Percentiles rank a stretch among this genome's conserved stretches.
These are phyloP conservation scores for Hemaris fuciformis DNA, from an alignment of 2,888 invertebrate species.

Conservation along the genomic window DNA sequence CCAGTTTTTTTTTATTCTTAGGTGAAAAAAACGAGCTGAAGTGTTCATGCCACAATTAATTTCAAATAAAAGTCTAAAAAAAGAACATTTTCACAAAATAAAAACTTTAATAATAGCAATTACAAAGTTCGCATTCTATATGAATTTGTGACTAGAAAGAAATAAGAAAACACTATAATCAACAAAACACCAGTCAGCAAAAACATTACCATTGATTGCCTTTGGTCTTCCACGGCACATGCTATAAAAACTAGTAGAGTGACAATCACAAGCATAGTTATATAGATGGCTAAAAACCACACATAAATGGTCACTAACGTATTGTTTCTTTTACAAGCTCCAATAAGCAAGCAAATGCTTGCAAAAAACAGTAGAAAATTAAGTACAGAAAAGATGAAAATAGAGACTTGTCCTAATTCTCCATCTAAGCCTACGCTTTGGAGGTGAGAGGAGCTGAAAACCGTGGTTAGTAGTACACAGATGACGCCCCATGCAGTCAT, in stretches of 20 bases:
- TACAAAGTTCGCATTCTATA: slow-evolving; percentile 15
- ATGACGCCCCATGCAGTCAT: slow-evolving; percentile 1
- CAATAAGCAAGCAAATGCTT: background rate
- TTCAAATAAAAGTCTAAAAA: background rate
- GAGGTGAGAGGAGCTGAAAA: background rate
- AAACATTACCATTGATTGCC: background rate
- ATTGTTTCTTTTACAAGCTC: slow-evolving; percentile 3
- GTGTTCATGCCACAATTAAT: background rate
- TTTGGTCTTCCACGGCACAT: background rate
- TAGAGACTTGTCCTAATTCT: background rate
- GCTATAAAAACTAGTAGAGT: slow-evolving; percentile 1
- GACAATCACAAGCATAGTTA: slow-evolving; percentile 4
- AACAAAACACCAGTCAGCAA: slow-evolving; percentile 8
- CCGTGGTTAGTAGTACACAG: background rate
- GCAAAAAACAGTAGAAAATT: background rate
- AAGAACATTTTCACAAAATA: background rate
- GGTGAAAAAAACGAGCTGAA: too few species aligned
- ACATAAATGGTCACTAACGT: slow-evolving; percentile 2
- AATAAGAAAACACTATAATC: slow-evolving; percentile 15
- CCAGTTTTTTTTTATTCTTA: too few species aligned
- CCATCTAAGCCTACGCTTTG: background rate
- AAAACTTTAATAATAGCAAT: background rate
- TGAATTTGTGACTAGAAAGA: slow-evolving; percentile 17
- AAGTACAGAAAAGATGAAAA: slow-evolving; percentile 6
- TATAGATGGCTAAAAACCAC: slow-evolving; percentile 3